phyloP scores from a whole-genome alignment of 2,113 vertebrate genomes.

The Myiozetetes cayanensis region DNA sequence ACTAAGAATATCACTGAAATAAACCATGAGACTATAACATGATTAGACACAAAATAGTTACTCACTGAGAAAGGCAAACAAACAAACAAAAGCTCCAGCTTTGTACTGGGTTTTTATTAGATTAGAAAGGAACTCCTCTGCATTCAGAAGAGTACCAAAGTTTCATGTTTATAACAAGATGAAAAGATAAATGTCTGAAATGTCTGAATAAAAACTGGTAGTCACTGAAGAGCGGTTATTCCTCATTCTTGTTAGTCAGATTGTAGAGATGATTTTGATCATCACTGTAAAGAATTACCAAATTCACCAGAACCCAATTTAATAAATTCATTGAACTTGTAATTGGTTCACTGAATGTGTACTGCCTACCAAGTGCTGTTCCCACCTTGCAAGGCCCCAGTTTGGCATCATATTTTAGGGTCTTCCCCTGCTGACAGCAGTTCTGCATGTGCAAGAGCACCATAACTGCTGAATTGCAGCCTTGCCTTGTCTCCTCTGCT shows the following conservation, averaged over 20 bases:
- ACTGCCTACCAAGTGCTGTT: background rate
- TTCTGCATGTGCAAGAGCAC: background rate
- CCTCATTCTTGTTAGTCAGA: background rate
- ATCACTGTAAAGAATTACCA: background rate
- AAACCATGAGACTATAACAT: background rate
- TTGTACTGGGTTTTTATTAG: background rate
- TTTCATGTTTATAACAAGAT: background rate
- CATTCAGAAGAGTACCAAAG: background rate
- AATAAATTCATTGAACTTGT: background rate
- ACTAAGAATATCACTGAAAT: background rate
- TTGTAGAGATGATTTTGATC: background rate
- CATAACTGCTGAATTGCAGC: background rate
- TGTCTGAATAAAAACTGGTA: background rate
- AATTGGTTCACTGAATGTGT: background rate
- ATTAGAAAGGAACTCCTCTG: background rate
- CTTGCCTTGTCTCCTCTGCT: background rate
- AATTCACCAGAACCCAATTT: background rate
- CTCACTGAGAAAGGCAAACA: background rate
- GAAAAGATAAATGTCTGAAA: background rate
- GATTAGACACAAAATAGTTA: background rate
- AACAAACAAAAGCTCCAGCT: background rate
- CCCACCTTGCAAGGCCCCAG: background rate
- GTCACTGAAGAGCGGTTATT: background rate
- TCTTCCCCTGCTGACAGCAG: background rate
- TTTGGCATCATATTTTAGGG: background rate